Percentiles rank a stretch among this genome's conserved stretches.
Evolutionary conservation across 2,888 invertebrate species (phyloP).

Genomic region (Pimpla rufipes): DNA sequence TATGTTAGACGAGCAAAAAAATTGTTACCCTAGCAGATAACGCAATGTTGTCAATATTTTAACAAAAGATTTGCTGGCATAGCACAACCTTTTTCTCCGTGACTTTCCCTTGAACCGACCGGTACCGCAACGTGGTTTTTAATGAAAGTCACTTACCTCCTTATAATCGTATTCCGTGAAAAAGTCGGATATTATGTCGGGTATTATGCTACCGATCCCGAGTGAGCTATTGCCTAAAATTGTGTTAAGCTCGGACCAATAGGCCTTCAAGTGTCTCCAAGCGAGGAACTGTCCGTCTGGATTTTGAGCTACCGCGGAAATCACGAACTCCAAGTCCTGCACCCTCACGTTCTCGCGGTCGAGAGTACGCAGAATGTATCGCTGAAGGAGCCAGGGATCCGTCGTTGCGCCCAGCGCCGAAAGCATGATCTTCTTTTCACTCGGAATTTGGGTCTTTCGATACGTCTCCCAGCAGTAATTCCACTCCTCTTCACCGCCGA

Average conservation of each 20-base stretch:
- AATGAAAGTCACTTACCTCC: slow-evolving; percentile 86
- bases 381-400: slow-evolving; percentile 93
- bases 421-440: slow-evolving; percentile 90
- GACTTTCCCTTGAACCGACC: not conserved
- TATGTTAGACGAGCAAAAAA: too few relatives aligned
- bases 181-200: slow-evolving; percentile 89
- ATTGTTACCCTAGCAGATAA: too few relatives aligned
- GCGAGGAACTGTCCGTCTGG: slow-evolving; percentile 90
- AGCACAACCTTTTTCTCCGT: too few relatives aligned
- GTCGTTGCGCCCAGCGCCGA: slow-evolving; percentile 90
- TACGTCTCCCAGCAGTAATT: slow-evolving; percentile 91
- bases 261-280: slow-evolving; percentile 91
- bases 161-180: slow-evolving; percentile 91
- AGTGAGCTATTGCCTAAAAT: slow-evolving; percentile 89
- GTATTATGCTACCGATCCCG: slow-evolving; percentile 89
- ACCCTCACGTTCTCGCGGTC: slow-evolving; percentile 90
- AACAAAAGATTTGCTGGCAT: too few relatives aligned
- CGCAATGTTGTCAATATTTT: too few relatives aligned
- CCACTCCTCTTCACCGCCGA: slow-evolving; percentile 91
- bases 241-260: slow-evolving; percentile 89
- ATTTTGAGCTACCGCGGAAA: slow-evolving; percentile 91
- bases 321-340: slow-evolving; percentile 90
- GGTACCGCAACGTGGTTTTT: not conserved
- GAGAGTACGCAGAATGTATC: slow-evolving; percentile 91
- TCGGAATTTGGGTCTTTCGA: slow-evolving; percentile 88